Percentiles rank a stretch among this genome's conserved stretches.
Evolutionary conservation across 2,888 invertebrate species (phyloP).

Genomic region (Drosophila robusta): DNA sequence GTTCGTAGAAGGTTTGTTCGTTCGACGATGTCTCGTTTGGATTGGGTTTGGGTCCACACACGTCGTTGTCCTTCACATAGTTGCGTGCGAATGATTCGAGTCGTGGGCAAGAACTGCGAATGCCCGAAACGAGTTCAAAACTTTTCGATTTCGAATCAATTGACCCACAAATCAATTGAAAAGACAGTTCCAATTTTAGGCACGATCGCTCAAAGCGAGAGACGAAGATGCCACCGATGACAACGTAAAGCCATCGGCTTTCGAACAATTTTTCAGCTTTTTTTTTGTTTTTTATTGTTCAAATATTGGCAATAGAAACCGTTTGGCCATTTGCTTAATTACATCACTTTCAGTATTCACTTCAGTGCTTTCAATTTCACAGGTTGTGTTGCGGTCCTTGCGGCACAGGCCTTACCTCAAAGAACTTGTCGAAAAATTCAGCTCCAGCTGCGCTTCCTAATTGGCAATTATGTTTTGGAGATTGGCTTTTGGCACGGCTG

Average conservation of each 20-base stretch:
- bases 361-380: constrained; percentile 19
- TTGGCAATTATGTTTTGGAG: constrained; percentile 36
- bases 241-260: constrained; percentile 32
- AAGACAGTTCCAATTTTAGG: constrained; percentile 69
- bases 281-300: constrained; percentile 9
- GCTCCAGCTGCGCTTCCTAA: constrained; percentile 54
- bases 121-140: constrained; percentile 78
- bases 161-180: constrained; percentile 71
- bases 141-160: constrained; percentile 78
- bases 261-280: constrained; percentile 17
- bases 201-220: constrained; percentile 31
- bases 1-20: constrained; percentile 57
- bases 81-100: constrained; percentile 78
- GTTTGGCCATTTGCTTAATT: constrained; percentile 54
- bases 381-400: constrained; percentile 3
- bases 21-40: constrained; percentile 26
- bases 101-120: constrained; percentile 64
- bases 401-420: constrained; percentile 39
- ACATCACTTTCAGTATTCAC: constrained; percentile 35
- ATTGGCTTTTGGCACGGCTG: constrained; percentile 22
- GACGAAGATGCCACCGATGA: constrained; percentile 42
- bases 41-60: constrained; percentile 57
- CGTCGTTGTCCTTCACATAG: constrained; percentile 80
- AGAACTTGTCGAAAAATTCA: constrained; percentile 37
- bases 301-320: constrained; percentile 44